Percentiles rank a stretch among this genome's conserved stretches.
These are phyloP conservation scores for Ictalurus furcatus DNA, from an alignment of 2,113 vertebrate genomes.

Conservation along the genomic window DNA sequence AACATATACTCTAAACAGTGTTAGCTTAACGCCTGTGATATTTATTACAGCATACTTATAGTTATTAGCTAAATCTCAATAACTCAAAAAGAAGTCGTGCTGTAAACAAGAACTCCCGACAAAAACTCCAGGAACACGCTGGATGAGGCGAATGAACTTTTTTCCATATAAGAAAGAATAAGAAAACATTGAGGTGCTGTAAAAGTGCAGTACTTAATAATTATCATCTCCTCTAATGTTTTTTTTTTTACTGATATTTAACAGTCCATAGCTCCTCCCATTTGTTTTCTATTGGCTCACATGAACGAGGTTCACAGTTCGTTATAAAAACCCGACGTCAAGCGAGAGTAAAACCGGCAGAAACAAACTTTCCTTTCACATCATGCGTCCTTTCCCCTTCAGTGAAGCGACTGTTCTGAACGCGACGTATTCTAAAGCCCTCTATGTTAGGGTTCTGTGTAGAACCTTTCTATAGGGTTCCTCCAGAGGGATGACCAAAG, in stretches of 20 bases:
- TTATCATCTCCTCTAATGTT: not conserved
- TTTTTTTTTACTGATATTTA: not conserved
- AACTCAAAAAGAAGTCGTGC: not conserved
- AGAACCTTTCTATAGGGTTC: not conserved
- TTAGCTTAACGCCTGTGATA: not conserved
- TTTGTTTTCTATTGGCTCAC: not conserved
- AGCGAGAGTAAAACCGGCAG: not conserved
- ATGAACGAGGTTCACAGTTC: not conserved
- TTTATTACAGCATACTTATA: not conserved
- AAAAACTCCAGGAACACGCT: not conserved
- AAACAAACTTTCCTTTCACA: not conserved
- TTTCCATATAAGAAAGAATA: not conserved
- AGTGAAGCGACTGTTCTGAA: not conserved
- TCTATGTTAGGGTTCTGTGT: not conserved
- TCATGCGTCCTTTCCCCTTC: not conserved
- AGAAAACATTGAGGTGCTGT: not conserved
- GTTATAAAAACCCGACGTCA: not conserved
- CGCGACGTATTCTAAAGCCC: not conserved
- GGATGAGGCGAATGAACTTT: not conserved
- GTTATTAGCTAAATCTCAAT: not conserved
- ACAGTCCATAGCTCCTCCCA: not conserved
- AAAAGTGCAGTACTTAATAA: not conserved
- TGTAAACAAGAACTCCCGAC: not conserved
- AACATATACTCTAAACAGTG: not conserved
- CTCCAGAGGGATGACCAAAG: not conserved